Percentiles rank a stretch among this genome's conserved stretches.
Evolutionary conservation across 2,113 vertebrate species (phyloP).

Genomic region (Neofelis nebulosa): DNA sequence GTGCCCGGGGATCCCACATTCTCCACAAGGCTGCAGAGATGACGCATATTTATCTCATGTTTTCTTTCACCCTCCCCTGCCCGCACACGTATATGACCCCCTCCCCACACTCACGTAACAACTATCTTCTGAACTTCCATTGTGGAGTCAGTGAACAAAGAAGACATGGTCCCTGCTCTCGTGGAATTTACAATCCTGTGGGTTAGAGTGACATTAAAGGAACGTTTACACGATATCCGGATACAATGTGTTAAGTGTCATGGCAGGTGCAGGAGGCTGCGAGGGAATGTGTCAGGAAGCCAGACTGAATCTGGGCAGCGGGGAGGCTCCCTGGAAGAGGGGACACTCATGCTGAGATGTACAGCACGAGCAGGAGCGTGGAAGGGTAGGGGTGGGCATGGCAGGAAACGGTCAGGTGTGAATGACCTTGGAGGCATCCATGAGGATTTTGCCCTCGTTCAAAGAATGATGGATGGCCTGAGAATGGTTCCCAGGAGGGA

Average conservation of each 20-base stretch:
- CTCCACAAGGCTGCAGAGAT: not conserved
- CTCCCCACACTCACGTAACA: not conserved
- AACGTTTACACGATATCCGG: no score
- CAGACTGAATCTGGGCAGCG: no score
- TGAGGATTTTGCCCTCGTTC: not conserved
- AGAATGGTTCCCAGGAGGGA: not conserved
- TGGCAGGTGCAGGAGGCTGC: accelerated
- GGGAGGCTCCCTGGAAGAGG: not conserved
- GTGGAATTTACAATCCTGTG: not conserved
- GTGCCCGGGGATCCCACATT: not conserved
- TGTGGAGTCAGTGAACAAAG: not conserved
- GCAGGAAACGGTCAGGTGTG: not conserved
- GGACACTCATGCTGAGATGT: not conserved
- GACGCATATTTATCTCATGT: not conserved
- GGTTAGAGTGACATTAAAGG: not conserved
- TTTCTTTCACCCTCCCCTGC: not conserved
- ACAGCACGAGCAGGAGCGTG: not conserved
- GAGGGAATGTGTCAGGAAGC: not conserved
- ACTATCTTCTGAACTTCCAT: not conserved
- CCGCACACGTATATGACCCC: no score
- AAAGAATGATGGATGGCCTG: not conserved
- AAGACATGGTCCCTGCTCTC: not conserved
- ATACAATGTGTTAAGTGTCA: no score
- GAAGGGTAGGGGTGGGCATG: no score
- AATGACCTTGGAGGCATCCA: not conserved